A percentile compares a stretch with the other conserved stretches of the same genome.
These are phyloP conservation scores for Sphecodes monilicornis DNA, from an alignment of 2,888 invertebrate species.

Conservation along the genomic window DNA sequence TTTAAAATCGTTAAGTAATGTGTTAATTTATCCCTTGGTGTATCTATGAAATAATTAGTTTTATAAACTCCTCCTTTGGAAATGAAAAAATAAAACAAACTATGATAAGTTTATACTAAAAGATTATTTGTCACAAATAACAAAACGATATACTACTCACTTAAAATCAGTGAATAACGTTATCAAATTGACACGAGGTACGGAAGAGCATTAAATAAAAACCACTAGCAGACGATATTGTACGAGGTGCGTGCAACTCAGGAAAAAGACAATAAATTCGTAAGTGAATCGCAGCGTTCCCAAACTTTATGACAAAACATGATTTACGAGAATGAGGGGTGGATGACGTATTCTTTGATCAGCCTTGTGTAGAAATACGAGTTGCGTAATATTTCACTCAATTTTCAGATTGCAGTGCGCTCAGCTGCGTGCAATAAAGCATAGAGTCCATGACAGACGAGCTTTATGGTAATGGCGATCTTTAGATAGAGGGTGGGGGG, in stretches of 20 bases:
- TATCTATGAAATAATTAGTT: too few relatives aligned
- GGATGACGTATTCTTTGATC: slow-evolving; percentile 10
- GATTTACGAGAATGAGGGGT: slow-evolving; percentile 1
- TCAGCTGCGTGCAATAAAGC: slow-evolving; percentile 25
- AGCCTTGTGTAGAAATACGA: slow-evolving; percentile 16
- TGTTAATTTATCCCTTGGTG: too few relatives aligned
- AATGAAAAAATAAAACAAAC: too few relatives aligned
- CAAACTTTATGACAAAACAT: not conserved
- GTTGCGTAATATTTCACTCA: slow-evolving; percentile 20
- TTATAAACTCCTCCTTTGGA: too few relatives aligned
- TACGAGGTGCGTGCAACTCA: not conserved
- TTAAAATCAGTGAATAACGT: not conserved
- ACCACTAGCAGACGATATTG: not conserved
- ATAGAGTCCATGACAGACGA: slow-evolving; percentile 8
- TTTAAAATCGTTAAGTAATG: too few relatives aligned
- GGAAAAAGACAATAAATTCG: not conserved
- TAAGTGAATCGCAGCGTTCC: not conserved
- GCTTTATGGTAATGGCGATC: slow-evolving; percentile 31
- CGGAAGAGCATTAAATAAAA: not conserved
- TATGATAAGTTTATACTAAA: not conserved
- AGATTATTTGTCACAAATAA: not conserved
- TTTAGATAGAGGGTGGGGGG: not conserved
- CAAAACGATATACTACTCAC: not conserved
- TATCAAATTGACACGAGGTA: not conserved
- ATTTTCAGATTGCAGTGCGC: slow-evolving; percentile 30